A percentile compares a stretch with the other conserved stretches of the same genome.
Conservation (phyloP, 37 sponge, comb jelly and placozoan species). For the Aplysina aerophoba region DNA sequence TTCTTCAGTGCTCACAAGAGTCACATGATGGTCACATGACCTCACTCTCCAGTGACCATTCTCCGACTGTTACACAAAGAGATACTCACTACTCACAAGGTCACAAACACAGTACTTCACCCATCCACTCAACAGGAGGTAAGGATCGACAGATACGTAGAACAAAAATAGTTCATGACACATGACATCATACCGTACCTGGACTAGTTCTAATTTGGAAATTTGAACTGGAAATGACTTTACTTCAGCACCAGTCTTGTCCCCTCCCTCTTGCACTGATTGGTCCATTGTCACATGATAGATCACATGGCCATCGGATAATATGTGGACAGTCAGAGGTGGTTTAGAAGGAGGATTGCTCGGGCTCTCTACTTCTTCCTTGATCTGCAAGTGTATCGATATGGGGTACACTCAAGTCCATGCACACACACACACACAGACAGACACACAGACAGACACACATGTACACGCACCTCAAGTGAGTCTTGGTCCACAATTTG, state of each 20-base stretch:
- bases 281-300: conserved; percentile 40
- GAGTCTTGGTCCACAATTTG: not conserved
- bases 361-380: too few relatives aligned
- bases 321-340: not conserved
- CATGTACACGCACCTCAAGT: not conserved
- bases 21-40: conserved; percentile 42
- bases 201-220: not conserved
- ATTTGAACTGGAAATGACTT: conserved; percentile 6
- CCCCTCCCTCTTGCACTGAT: not conserved
- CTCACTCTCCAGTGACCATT: not conserved
- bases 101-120: too few relatives aligned
- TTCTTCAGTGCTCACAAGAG: not conserved
- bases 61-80: not conserved
- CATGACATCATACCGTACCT: not conserved
- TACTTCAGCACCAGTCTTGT: not conserved
- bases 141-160: not conserved
- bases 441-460: too few relatives aligned
- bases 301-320: conserved; percentile 31
- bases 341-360: too few relatives aligned
- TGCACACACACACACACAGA: too few relatives aligned
- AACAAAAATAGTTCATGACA: too few relatives aligned
- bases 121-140: not conserved
- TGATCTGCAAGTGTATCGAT: too few relatives aligned
- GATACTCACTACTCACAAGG: too few relatives aligned
- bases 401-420: too few relatives aligned